phyloP scores from a whole-genome alignment of 2,797 vertebrate species.

The Pangasius krempfi region DNA sequence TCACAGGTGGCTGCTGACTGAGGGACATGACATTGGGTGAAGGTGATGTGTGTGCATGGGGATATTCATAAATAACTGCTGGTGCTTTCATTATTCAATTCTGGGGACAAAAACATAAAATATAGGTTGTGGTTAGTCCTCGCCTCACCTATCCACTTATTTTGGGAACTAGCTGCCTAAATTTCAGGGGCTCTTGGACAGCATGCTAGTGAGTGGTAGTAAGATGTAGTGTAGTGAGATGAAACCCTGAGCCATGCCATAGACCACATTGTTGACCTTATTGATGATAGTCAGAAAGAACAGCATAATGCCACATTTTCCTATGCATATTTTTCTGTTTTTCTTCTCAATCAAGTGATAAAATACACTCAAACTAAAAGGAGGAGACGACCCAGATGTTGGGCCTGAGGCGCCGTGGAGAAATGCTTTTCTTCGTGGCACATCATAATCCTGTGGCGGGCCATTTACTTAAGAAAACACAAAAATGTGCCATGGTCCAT shows the following conservation, averaged over 20 bases:
- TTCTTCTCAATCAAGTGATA: neutral
- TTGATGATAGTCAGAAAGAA: neutral
- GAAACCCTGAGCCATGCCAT: neutral
- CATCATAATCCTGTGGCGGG: neutral
- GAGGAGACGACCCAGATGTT: neutral
- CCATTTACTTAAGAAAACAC: neutral
- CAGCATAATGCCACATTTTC: neutral
- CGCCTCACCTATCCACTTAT: neutral
- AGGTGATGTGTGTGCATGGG: neutral
- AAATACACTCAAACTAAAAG: neutral
- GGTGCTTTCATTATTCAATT: conserved; percentile 1
- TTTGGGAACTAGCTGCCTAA: neutral
- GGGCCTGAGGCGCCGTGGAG: neutral
- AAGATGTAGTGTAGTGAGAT: neutral
- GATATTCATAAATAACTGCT: conserved; percentile 13
- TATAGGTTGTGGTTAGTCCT: neutral
- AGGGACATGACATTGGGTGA: neutral
- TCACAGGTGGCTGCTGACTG: neutral
- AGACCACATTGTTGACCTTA: neutral
- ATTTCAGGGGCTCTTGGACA: neutral
- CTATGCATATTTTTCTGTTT: neutral
- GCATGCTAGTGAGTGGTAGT: neutral
- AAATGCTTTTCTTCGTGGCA: neutral
- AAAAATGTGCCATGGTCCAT: neutral
- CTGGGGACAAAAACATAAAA: neutral